Evolutionary conservation across 1,140 invertebrate species (phyloP), one percentile per base, ranked within the genome.

Genomic region (Panagrolaimus sp.): DNA sequence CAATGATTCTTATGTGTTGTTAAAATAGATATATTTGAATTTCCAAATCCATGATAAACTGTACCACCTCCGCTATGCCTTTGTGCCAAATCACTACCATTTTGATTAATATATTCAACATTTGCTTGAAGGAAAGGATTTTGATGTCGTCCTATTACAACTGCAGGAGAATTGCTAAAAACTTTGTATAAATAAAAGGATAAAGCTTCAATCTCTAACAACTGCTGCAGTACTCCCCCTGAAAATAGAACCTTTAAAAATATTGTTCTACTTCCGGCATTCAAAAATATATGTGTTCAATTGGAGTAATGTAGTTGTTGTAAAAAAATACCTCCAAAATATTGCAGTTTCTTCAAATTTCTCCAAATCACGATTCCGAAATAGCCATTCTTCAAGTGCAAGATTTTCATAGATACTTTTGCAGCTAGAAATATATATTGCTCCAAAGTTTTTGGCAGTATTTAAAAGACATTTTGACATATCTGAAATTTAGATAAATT

Each of bases 41-140:
- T 81, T 8, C 81, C 72, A 70, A 87, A 78, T 84, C 98, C 95
- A 84, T 98, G 94, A 84, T 93, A 98, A 20, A 98, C 93, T 16
- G 92, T 90, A 9, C 93, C 93, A 68, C 95, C 96, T 14, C 93
- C 94, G 84, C 92, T 96, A 78, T 92, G 91, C 20, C 94, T 87
- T 63, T 94, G 87, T 0, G 89, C 94, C 3, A 87, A 84, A 65
- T 84, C 71, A 53, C 83, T 83, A 11, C 62, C 66, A 20, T 66
- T 70, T 16, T 72, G 48, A 2, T 69, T 7, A n/a, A 74, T 63
- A 67, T 72, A 73, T 7, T 72, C 65, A 0, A 92, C 83, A 82
- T 96, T 91, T 1, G 90, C 89, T 84, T 98, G 95, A 20, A 89
- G 82, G 90, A 93, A 98, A 1, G 93, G 92, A 85, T 98, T 99